phyloP scores from a whole-genome alignment of 2,888 invertebrate genomes.

The Cosmopolites sordidus region DNA sequence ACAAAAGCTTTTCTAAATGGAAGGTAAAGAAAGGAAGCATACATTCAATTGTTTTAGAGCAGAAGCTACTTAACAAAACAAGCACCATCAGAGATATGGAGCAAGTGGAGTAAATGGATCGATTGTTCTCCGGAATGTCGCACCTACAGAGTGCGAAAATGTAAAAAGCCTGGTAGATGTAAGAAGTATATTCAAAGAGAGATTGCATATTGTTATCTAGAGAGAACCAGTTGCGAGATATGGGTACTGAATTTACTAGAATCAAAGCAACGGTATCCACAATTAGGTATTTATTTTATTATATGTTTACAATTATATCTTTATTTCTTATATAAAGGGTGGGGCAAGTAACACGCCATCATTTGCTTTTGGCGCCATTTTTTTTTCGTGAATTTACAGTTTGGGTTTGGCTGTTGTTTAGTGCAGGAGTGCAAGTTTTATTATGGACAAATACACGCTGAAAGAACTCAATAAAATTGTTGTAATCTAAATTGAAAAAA shows the following conservation, averaged over 20 bases:
- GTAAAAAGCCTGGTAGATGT: slow-evolving; percentile 69
- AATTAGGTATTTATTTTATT: slow-evolving; percentile 21
- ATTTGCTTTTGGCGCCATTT: too few relatives aligned
- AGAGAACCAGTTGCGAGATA: slow-evolving; percentile 75
- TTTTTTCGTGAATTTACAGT: too few relatives aligned
- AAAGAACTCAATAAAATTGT: too few relatives aligned
- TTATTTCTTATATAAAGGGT: too few relatives aligned
- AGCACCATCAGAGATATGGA: slow-evolving; percentile 54
- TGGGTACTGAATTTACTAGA: slow-evolving; percentile 53
- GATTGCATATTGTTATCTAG: slow-evolving; percentile 80
- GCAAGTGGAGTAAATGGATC: slow-evolving; percentile 73
- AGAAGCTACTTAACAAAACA: slow-evolving; percentile 39
- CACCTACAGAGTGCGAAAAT: slow-evolving; percentile 73
- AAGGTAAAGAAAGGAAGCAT: not conserved
- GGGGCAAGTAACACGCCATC: too few relatives aligned
- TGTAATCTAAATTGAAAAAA: too few relatives aligned
- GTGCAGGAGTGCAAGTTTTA: too few relatives aligned
- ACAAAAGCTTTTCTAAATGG: not conserved
- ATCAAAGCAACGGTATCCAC: slow-evolving; percentile 25
- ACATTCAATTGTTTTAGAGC: slow-evolving; percentile 35
- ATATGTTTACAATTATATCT: too few relatives aligned
- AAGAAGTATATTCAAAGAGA: slow-evolving; percentile 74
- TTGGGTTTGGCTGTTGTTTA: too few relatives aligned
- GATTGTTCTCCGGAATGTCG: slow-evolving; percentile 75
- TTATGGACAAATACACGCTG: too few relatives aligned